Conservation (phyloP, 2,797 vertebrate species). For the Masticophis lateralis region DNA sequence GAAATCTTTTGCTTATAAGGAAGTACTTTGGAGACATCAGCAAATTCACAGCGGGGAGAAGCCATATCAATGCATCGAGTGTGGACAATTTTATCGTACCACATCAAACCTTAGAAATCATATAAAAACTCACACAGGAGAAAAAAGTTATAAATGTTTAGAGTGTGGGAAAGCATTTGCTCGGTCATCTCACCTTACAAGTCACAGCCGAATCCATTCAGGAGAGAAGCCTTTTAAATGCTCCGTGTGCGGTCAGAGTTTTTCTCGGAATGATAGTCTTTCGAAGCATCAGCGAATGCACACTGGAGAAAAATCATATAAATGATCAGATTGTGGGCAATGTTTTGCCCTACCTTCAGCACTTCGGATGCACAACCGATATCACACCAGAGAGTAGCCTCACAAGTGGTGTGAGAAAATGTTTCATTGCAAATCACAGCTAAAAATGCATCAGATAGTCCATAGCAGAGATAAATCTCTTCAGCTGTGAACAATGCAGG, state of each 20-base stretch:
- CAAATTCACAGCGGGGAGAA: not conserved
- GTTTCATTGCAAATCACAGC: not conserved
- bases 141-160: not conserved
- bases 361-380: not conserved
- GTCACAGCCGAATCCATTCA: not conserved
- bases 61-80: not conserved
- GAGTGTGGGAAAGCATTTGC: not conserved
- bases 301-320: not conserved
- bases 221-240: not conserved
- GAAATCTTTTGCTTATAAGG: not conserved
- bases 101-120: not conserved
- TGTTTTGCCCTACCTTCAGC: not conserved
- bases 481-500: not conserved
- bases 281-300: not conserved
- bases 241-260: not conserved
- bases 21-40: not conserved
- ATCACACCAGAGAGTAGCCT: not conserved
- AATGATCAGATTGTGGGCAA: not conserved
- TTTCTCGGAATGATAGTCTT: not conserved
- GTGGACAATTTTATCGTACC: not conserved
- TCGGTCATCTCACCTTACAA: not conserved
- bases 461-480: not conserved
- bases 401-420: not conserved
- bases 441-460: not conserved
- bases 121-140: not conserved